Evolutionary conservation across 2,888 invertebrate species (phyloP), one percentile per base, ranked within the genome.

Genomic region (Philhelius pedissequus): DNA sequence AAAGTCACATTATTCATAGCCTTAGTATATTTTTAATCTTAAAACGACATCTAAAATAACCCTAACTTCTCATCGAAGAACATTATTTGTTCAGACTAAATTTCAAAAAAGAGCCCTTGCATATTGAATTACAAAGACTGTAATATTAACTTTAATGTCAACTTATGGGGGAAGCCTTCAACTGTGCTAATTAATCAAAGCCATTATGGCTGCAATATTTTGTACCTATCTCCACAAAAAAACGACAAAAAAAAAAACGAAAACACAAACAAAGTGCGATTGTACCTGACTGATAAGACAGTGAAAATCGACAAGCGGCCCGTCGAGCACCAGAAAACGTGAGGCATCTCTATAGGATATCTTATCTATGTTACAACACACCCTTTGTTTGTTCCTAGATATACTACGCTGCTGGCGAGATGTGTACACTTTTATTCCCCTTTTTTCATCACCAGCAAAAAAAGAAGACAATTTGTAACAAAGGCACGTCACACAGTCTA

Each of bases 281-380:
- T 66, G 76, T 71, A 84, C 75, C 84, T 84, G 84, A 80, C 66
- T 58, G 84, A 84, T 84, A 84, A 78, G 60, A 48, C 25, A 40
- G 69, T 18, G 54, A 58, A 32, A 58, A 70, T 30, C 73, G 56
- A 64, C 79, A 74, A 79, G 8, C 74, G 43, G 11, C 48, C 45
- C 25, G n/a, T n/a, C n/a, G 27, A 75, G 52, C 56, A 70, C 79
- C n/a, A 74, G 40, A 69, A 78, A 80, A 84, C 84, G 84, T 84
- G 84, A 80, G 84, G 60, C 71, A 74, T 83, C 79, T 27, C 74
- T 35, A 62, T 54, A 45, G 43, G 75, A 60, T 60, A 70, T 80
- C 84, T 76, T 84, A 84, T 84, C 84, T 84, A 25, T 79, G 56
- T 48, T 71, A 62, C 71, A 80, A 75, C 75, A 71, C 84, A 80